Percentiles rank a stretch among this genome's conserved stretches.
These are phyloP conservation scores for Potamarius usumacintae DNA, from an alignment of 2,113 vertebrate genomes.

Conservation along the genomic window DNA sequence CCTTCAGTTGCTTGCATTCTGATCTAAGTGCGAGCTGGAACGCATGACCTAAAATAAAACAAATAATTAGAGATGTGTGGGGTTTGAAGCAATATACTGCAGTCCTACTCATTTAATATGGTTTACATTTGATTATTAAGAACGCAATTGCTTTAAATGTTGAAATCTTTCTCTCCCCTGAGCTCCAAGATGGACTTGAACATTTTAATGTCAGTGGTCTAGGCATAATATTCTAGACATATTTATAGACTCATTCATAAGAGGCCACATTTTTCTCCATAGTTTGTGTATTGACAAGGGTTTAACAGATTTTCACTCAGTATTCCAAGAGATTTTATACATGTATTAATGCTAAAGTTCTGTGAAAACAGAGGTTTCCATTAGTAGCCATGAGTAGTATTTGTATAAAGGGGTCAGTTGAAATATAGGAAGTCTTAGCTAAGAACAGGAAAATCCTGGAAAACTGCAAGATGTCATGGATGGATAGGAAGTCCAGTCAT, in stretches of 20 bases:
- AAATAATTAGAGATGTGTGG: background rate
- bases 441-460: background rate
- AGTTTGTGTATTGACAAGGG: background rate
- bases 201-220: background rate
- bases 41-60: background rate
- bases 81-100: background rate
- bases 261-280: background rate
- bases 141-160: background rate
- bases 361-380: background rate
- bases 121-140: background rate
- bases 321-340: background rate
- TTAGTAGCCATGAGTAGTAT: background rate
- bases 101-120: background rate
- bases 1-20: no score
- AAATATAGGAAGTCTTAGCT: background rate
- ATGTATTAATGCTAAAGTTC: background rate
- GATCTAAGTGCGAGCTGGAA: background rate
- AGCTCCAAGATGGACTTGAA: no score
- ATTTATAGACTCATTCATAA: background rate
- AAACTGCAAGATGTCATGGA: background rate
- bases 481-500: background rate
- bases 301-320: background rate
- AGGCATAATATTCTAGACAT: background rate
- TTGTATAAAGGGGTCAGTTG: background rate
- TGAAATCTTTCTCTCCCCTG: background rate